A percentile compares a stretch with the other conserved stretches of the same genome.
phyloP scores from a whole-genome alignment of 1,140 invertebrate species.

The Potamilus streckersoni region DNA sequence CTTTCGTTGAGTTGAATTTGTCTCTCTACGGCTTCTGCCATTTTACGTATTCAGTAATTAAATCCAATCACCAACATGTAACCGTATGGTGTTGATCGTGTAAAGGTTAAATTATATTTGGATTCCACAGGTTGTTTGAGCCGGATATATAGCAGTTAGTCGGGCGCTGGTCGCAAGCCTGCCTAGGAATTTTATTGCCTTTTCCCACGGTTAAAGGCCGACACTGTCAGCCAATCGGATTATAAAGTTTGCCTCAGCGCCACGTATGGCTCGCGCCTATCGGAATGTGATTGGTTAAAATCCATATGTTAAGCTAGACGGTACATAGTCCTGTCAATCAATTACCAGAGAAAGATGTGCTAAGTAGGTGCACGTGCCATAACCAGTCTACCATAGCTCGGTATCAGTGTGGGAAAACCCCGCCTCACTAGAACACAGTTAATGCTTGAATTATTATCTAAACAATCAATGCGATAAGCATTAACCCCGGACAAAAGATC shows the following conservation, averaged over 20 bases:
- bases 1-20: conserved; percentile 16
- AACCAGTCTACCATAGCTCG: conserved; percentile 17
- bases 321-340: conserved; percentile 25
- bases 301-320: conserved; percentile 14
- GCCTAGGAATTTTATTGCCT: conserved; percentile 25
- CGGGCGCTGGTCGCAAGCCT: conserved; percentile 1
- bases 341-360: conserved; percentile 1
- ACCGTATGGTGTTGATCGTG: not conserved
- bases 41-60: not conserved
- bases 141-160: too few relatives aligned
- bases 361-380: conserved; percentile 22
- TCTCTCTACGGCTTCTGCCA: conserved; percentile 20
- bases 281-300: conserved; percentile 18
- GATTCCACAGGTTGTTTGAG: conserved; percentile 31
- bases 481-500: too few relatives aligned
- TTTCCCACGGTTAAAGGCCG: conserved; percentile 32
- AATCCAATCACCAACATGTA: not conserved
- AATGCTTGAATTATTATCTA: conserved; percentile 28
- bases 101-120: conserved; percentile 10
- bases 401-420: conserved; percentile 34
- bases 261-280: conserved; percentile 23
- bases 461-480: conserved; percentile 32
- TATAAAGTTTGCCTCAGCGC: not conserved
- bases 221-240: conserved; percentile 26
- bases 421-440: conserved; percentile 26